Base-by-base conservation (phyloP, 2,888 invertebrate genomes). In the Prenolepis imparis region DNA sequence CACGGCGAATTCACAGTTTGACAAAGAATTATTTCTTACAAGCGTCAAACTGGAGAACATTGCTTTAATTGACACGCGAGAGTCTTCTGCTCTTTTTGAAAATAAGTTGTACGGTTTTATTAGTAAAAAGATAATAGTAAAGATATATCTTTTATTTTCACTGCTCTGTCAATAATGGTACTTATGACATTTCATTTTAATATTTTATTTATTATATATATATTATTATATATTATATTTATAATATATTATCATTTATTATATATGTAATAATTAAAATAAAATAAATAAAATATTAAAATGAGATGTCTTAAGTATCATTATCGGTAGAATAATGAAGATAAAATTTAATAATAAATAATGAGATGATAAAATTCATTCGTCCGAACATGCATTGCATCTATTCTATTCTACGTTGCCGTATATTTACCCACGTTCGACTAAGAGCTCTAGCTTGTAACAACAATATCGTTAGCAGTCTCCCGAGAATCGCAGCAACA, bases 1-100 rank as follows among this genome's bases (percentile, higher is more conserved):
- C 21, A 66, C 66, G 64, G 72, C 83, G 80, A 89, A 88, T 89
- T 89, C 64, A 32, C 81, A 84, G 75, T 63, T 86, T 70, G 81
- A 83, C 82, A 72, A 86, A 78, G 90, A 84, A 86, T 81, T 48
- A 68, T 83, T 87, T 83, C 72, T 84, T 72, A 72, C 73, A 24
- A 78, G 41, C 59, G 55, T 68, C 57, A 72, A 80, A 59, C 44
- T 24, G 73, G 18, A 72, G 44, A 32, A 44, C 11, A 18, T 44
- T 8, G 59, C 12, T 73, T 80, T 80, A 73, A 80, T 80, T 59
- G 41, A 59, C 59, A 44, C 5, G 32, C 32, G 21, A 36, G 6
- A 5, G 48, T 59, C 32, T 8, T 6, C 59, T 21, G 15, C 0
- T 41, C 21, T 57, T n/a, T 57, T 15, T 0, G 21, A 15, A 39